Base-by-base conservation (phyloP, 2,797 vertebrate genomes). In the Sebastes cheni region DNA sequence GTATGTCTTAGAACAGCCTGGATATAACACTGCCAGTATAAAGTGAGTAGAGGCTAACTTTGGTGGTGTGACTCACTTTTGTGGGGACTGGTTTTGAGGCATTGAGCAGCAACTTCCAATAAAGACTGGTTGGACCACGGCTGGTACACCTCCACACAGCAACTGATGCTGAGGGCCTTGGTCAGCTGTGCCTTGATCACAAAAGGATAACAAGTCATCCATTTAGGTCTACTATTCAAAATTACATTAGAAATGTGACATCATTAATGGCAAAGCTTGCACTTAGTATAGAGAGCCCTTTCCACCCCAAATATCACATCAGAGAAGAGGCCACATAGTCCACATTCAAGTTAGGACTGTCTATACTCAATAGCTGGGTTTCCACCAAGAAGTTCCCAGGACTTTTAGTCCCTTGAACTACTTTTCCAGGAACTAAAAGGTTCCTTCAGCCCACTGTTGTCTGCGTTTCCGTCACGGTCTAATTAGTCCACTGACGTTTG, bases 61-160 rank as follows among this genome's bases (percentile, higher is more conserved):
- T 72, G 27, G 14, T 66, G 72, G 23, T 83, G 36, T 70, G 1
- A 88, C 86, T 89, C 72, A 90, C 88, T n/a, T 55, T 80, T 77
- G 18, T 59, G 55, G 20, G 75, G 72, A 65, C 14, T 80, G n/a
- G 42, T 13, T 84, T 90, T 86, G 61, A 97, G 88, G 68, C 82
- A 77, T 1, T 85, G 88, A 75, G 86, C 73, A 58, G 95, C 96
- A 79, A 91, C 89, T 81, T 91, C 93, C 42, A 79, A 62, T 76
- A 97, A 90, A 77, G 94, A 87, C 52, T 90, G 76, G 6, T 67
- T 59, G 66, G 93, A 94, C 97, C 96, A 97, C 4, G 94, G 85
- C 81, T 95, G 93, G 75, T 96, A 97, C 42, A 93, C 79, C 34
- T 97, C 97, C 32, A 96, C 92, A 88, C 94, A 96, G 81, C 90